These are phyloP conservation scores for Drosophila asahinai DNA, from an alignment of 1,140 invertebrate genomes.

Conservation along the genomic window DNA sequence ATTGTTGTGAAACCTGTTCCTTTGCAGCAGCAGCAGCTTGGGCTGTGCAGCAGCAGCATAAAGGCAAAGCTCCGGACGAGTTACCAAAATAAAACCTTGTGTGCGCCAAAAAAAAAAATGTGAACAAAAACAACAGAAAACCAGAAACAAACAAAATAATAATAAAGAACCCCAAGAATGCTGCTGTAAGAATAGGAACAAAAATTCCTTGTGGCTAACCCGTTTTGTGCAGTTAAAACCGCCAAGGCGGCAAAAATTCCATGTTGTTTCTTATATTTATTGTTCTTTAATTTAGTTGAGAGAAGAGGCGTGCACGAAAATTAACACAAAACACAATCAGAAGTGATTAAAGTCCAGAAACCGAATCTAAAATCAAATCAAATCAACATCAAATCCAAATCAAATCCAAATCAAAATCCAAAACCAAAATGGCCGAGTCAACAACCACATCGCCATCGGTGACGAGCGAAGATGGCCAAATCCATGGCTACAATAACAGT, in stretches of 20 bases:
- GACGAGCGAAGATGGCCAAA: conserved; percentile 75
- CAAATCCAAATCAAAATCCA: conserved; percentile 31
- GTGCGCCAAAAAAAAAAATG: conserved; percentile 33
- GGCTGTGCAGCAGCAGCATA: conserved; percentile 15
- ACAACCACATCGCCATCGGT: conserved; percentile 59
- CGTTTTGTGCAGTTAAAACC: conserved; percentile 62
- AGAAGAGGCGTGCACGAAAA: conserved; percentile 56
- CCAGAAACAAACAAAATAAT: conserved; percentile 22
- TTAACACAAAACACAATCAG: conserved; percentile 50
- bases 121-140: conserved; percentile 19
- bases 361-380: conserved; percentile 14
- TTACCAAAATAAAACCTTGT: conserved; percentile 45
- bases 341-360: conserved; percentile 27
- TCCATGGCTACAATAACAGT: conserved; percentile 77
- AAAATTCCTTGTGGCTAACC: conserved; percentile 40
- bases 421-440: conserved; percentile 72
- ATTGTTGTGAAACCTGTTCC: conserved; percentile 65
- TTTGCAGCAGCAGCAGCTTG: conserved; percentile 28
- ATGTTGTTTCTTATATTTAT: conserved; percentile 27
- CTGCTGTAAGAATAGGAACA: conserved; percentile 28
- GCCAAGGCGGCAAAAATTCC: conserved; percentile 3
- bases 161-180: conserved; percentile 17
- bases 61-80: conserved; percentile 31
- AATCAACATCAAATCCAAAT: conserved; percentile 41
- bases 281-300: conserved; percentile 56